Base-by-base conservation (phyloP, 2,113 vertebrate genomes). In the Polypterus senegalus region DNA sequence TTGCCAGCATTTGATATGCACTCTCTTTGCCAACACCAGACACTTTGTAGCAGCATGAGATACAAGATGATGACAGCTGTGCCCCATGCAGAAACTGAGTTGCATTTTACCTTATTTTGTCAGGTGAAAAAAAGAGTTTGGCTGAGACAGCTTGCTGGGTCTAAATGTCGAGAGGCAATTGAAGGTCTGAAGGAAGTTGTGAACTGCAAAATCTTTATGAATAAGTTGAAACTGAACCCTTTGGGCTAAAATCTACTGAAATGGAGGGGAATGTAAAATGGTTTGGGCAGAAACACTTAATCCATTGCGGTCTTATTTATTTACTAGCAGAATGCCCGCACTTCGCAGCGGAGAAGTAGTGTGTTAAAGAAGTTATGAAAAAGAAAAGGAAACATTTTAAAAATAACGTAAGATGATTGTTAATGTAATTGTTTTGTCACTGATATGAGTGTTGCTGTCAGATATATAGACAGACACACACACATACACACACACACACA, bases 21-120 rank as follows among this genome's bases (percentile, higher is more conserved):
- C 48, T 58, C 59, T 55, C 65, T 49, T 27, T 43, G 54, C 60
- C 48, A 44, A 66, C 59, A 61, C 3, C 52, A 65, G 59, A 57
- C 64, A 57, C 46, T 61, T 61, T 65, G 59, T 46, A 9, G 59
- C 43, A 10, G 47, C 27, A 11, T 44, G 52, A 47, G 64, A 56
- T 61, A 44, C 8, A 49, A 58, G 59, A 49, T 49, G 60, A 61
- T 58, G 64, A 47, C 53, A 60, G 64, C 48, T 48, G 54, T 27
- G 54, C 54, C 60, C 55, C 7, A n/a, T 43, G 45, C 48, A 44
- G 27, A 57, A 62, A 61, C 51, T 43, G 54, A 48, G 44, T 49
- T 43, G 44, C 48, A 10, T 10, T 49, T 48, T 47, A 56, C 59
- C 48, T 65, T 59, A 65, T 60, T 58, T 57, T 9, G 44, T 10